phyloP scores from a whole-genome alignment of 2,888 invertebrate species.

The Lasioglossum leucozonium region DNA sequence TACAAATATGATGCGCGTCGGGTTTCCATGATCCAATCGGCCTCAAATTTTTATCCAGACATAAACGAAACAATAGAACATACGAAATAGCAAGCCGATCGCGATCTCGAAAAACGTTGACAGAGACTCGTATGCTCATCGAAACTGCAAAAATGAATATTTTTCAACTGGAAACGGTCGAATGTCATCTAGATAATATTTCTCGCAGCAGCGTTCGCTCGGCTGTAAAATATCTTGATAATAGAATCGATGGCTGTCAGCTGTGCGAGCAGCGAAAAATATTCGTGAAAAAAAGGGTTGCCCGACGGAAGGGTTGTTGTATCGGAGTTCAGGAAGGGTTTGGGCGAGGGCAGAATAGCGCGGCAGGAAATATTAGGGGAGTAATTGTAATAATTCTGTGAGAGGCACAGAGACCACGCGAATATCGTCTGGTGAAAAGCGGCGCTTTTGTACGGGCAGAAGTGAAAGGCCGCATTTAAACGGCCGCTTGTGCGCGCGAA shows the following conservation, averaged over 20 bases:
- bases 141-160: not conserved
- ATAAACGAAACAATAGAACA: not conserved
- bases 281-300: not conserved
- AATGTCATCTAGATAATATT: not conserved
- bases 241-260: slow-evolving; percentile 6
- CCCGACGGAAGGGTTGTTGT: not conserved
- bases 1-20: no score
- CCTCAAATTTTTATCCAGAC: no score
- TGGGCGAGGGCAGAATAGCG: not conserved
- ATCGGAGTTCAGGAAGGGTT: not conserved
- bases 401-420: not conserved
- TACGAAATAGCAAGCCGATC: not conserved
- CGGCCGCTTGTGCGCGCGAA: slow-evolving; percentile 41
- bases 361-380: not conserved
- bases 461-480: slow-evolving; percentile 44
- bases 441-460: slow-evolving; percentile 26
- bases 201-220: not conserved
- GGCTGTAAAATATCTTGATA: not conserved
- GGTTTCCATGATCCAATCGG: no score
- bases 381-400: slow-evolving; percentile 23
- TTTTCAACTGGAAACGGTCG: not conserved
- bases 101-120: slow-evolving; percentile 1
- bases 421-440: slow-evolving; percentile 15
- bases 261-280: not conserved
- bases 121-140: not conserved